A percentile compares a stretch with the other conserved stretches of the same genome.
Evolutionary conservation across 2,797 vertebrate species (phyloP).

Genomic region (Lateolabrax maculatus): DNA sequence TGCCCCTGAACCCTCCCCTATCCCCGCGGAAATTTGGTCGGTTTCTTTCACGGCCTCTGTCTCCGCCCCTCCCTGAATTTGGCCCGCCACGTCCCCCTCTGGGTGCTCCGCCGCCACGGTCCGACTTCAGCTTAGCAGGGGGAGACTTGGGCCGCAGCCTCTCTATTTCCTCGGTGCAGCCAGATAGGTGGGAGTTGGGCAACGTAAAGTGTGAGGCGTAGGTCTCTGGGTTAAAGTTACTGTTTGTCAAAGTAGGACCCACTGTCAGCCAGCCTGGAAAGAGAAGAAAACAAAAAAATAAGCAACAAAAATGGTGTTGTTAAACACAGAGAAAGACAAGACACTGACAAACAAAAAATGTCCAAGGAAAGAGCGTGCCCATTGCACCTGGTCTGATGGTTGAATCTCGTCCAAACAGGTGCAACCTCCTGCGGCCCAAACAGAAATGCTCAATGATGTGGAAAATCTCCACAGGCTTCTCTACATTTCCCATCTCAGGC

Average conservation of each 20-base stretch:
- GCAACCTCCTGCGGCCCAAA: constrained; percentile 93
- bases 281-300: background rate
- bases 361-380: background rate
- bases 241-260: constrained; percentile 97
- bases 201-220: constrained; percentile 91
- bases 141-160: constrained; percentile 97
- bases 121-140: constrained; percentile 91
- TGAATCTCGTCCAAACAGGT: constrained; percentile 96
- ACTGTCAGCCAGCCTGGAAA: constrained; percentile 95
- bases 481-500: constrained; percentile 97
- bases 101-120: constrained; percentile 92
- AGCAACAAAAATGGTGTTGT: background rate
- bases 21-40: constrained; percentile 95
- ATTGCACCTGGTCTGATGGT: constrained; percentile 94
- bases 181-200: constrained; percentile 91
- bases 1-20: constrained; percentile 93
- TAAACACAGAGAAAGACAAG: background rate
- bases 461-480: constrained; percentile 98
- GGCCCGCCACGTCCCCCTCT: constrained; percentile 93
- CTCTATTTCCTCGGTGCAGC: constrained; percentile 98
- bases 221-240: constrained; percentile 96
- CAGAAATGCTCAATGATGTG: constrained; percentile 99
- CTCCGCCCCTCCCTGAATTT: constrained; percentile 90
- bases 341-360: background rate
- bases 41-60: constrained; percentile 95